Evolutionary conservation across 2,797 vertebrate species (phyloP).

Genomic region (Chelmon rostratus): DNA sequence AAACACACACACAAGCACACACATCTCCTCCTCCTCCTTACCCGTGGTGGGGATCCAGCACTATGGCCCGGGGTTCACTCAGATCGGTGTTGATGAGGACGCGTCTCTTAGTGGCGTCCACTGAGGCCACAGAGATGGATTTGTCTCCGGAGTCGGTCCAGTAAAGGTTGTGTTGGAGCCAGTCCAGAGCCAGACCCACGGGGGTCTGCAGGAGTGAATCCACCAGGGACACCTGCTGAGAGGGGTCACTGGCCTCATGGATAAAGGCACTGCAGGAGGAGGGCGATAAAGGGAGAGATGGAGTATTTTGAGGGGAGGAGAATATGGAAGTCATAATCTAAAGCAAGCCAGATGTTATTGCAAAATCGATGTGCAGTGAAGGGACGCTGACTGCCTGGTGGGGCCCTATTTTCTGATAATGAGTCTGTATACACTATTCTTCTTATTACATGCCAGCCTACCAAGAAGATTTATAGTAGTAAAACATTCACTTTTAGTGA

Average conservation of each 20-base stretch:
- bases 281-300: background rate
- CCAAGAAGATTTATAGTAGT: constrained; percentile 11
- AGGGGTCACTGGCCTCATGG: constrained; percentile 92
- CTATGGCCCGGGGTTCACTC: constrained; percentile 94
- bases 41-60: constrained; percentile 94
- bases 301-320: background rate
- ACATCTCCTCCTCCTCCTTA: constrained; percentile 74
- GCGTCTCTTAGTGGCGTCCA: constrained; percentile 90
- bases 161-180: constrained; percentile 98
- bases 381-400: constrained; percentile 14
- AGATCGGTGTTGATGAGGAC: constrained; percentile 92
- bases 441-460: constrained; percentile 14
- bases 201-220: constrained; percentile 92
- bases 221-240: constrained; percentile 92
- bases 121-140: constrained; percentile 94
- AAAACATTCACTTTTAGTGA: constrained; percentile 19
- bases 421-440: background rate
- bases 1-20: background rate
- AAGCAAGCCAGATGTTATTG: constrained; percentile 24
- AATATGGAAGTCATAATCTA: constrained; percentile 25
- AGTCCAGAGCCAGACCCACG: constrained; percentile 95
- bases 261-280: constrained; percentile 89
- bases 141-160: constrained; percentile 97
- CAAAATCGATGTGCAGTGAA: constrained; percentile 38
- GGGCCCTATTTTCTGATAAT: constrained; percentile 39